Conservation (phyloP, 53 echinoderm and acorn worm species). For the Temnopleurus reevesii region DNA sequence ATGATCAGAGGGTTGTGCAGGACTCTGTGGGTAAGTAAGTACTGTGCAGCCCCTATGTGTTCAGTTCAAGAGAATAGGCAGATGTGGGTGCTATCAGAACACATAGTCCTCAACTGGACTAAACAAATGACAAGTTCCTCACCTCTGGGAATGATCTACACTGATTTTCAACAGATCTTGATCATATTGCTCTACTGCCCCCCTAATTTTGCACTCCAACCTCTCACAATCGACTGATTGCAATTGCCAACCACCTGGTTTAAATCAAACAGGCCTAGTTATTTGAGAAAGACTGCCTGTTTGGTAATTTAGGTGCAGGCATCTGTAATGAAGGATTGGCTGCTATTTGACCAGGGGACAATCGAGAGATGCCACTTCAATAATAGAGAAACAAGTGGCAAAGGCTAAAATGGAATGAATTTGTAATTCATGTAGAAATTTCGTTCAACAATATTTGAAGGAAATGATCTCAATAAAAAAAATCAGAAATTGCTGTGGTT, state of each 20-base stretch:
- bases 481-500: too few relatives aligned
- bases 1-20: too few relatives aligned
- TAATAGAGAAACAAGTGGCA: neutral
- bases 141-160: constrained; percentile 14
- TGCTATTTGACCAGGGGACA: constrained; percentile 13
- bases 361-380: neutral
- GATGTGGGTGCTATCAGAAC: too few relatives aligned
- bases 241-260: neutral
- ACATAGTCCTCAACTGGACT: too few relatives aligned
- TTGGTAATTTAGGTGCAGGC: neutral
- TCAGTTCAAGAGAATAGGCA: too few relatives aligned
- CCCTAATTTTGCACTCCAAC: neutral
- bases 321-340: neutral
- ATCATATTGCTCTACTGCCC: neutral
- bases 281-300: neutral
- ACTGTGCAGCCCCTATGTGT: too few relatives aligned
- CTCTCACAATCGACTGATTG: neutral
- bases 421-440: too few relatives aligned
- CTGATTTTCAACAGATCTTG: neutral
- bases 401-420: neutral
- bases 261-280: neutral
- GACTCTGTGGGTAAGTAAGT: too few relatives aligned
- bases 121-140: neutral
- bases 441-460: too few relatives aligned
- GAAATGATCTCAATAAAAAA: too few relatives aligned